Evolutionary conservation across 2,888 invertebrate species (phyloP), one percentile per base, ranked within the genome.

Genomic region (Campoplex nolae): DNA sequence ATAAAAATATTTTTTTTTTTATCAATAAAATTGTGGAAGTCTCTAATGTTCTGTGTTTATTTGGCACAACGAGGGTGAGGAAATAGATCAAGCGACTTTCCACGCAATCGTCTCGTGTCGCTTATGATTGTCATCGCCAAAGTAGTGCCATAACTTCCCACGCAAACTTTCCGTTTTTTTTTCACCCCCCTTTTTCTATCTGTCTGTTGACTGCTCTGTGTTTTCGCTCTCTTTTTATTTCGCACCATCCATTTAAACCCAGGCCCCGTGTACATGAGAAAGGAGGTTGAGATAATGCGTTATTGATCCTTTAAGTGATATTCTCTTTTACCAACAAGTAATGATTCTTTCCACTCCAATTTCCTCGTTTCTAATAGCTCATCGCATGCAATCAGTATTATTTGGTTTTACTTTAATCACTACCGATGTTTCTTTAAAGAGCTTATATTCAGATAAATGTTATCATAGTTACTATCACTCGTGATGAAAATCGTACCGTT

Each of bases 91-190:
- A 51, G 75, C 70, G 79, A 79, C 56, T 58, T 74, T 75, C 75
- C 38, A 65, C 71, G 71, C 71, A 80, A 70, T 76, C 78, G 62
- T 75, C 74, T 54, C 77, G 62, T 75, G 68, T 79, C 78, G 83
- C 70, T 78, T 85, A 74, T 78, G 82, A 85, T 85, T 83, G 83
- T 74, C 78, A 83, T 83, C 85, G 48, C 75, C 62, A 74, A 58
- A 74, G 45, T 74, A 77, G 62, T 54, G 38, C 75, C 13, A 62
- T 32, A 51, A 77, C 75, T 80, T 80, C 38, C 42, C 62, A 48
- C 68, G 56, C 76, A 70, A 54, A 28, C 48, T 58, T 45, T 54
- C 58, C 45, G 38, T 56, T 1, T 51, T 54, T 56, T 38, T 35
- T 45, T 18, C 51, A 54, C 38, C 28, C 45, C 58, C 28, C 45